Evolutionary conservation across 2,888 invertebrate species (phyloP).

Genomic region (Phortica magna): DNA sequence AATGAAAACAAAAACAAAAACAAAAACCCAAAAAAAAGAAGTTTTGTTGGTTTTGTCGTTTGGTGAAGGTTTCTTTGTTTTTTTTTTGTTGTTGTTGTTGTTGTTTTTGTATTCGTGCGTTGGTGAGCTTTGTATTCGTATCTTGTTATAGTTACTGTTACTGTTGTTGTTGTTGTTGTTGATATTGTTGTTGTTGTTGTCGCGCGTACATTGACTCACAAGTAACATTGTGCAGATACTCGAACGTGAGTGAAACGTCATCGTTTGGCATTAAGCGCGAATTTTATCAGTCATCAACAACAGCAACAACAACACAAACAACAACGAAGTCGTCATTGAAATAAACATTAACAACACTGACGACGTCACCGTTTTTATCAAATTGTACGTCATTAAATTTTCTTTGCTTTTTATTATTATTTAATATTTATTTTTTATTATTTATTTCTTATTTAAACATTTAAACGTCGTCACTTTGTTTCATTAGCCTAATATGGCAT

Average conservation of each 20-base stretch:
- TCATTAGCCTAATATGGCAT: slow-evolving; percentile 31
- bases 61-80: too few relatives aligned
- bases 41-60: too few relatives aligned
- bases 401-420: neutral
- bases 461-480: neutral
- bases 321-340: neutral
- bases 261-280: neutral
- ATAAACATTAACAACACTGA: neutral
- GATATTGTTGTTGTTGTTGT: slow-evolving; percentile 32
- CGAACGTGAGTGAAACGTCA: neutral
- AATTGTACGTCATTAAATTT: neutral
- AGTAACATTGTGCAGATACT: neutral
- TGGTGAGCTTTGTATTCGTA: neutral
- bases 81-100: neutral
- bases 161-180: slow-evolving; percentile 30
- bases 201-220: slow-evolving; percentile 21
- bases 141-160: slow-evolving; percentile 23
- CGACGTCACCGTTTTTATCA: neutral
- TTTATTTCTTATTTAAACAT: too few relatives aligned
- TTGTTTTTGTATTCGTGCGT: neutral
- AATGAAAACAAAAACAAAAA: slow-evolving; percentile 14
- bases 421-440: neutral
- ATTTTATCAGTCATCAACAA: neutral
- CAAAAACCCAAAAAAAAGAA: neutral
- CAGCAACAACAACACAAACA: neutral